Evolutionary conservation across 2,797 vertebrate genomes (phyloP).

Genomic region (Crax fasciolata): DNA sequence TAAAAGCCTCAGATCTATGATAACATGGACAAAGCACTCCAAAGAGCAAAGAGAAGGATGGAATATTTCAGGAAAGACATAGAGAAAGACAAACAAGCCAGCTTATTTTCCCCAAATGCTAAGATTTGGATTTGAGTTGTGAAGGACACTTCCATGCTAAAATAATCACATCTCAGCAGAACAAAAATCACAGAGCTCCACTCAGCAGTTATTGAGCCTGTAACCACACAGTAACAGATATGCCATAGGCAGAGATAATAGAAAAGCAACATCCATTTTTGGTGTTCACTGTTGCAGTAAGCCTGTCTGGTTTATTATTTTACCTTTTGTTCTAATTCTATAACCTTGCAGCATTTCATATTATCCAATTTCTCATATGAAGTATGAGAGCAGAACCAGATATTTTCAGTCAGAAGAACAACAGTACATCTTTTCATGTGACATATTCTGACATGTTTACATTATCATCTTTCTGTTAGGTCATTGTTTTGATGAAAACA

Average conservation of each 20-base stretch:
- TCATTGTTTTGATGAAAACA: not conserved
- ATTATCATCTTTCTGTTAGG: slow-evolving; percentile 3
- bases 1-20: not conserved
- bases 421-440: not conserved
- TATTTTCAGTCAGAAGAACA: not conserved
- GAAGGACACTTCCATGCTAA: not conserved
- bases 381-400: not conserved
- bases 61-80: not conserved
- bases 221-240: not conserved
- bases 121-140: not conserved
- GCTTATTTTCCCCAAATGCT: not conserved
- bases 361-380: not conserved
- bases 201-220: not conserved
- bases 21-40: not conserved
- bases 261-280: not conserved
- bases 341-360: not conserved
- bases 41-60: not conserved
- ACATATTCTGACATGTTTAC: not conserved
- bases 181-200: not conserved
- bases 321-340: not conserved
- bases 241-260: not conserved
- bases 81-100: not conserved
- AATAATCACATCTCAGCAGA: not conserved
- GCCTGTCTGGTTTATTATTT: not conserved
- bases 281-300: not conserved